These are phyloP conservation scores for Flexamia atlantica DNA, from an alignment of 2,888 invertebrate genomes.

Conservation along the genomic window DNA sequence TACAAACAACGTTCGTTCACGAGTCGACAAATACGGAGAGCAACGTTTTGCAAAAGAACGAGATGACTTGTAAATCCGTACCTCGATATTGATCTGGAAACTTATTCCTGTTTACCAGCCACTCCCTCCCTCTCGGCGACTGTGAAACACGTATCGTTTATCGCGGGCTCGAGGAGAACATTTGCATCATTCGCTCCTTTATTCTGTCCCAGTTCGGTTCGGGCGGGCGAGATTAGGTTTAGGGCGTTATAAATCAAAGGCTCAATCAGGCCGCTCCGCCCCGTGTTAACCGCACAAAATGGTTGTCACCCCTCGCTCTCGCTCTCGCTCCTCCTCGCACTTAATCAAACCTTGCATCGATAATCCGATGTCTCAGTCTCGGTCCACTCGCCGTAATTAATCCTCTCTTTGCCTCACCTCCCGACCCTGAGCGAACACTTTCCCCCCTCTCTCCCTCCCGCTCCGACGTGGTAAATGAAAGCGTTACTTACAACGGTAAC, in stretches of 20 bases:
- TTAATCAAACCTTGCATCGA: constrained; percentile 43
- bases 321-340: constrained; percentile 14
- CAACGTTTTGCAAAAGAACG: constrained; percentile 19
- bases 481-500: too few relatives aligned
- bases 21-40: constrained; percentile 9
- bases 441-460: constrained; percentile 14
- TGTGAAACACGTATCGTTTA: constrained; percentile 45
- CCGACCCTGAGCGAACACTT: constrained; percentile 29
- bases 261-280: constrained; percentile 62
- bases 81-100: constrained; percentile 43
- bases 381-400: constrained; percentile 20
- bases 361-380: constrained; percentile 21
- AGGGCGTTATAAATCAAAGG: constrained; percentile 61
- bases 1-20: not conserved
- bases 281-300: constrained; percentile 63
- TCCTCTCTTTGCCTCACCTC: constrained; percentile 57
- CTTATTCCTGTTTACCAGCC: constrained; percentile 38
- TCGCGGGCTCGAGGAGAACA: constrained; percentile 31
- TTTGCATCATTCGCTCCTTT: constrained; percentile 58
- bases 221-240: constrained; percentile 59
- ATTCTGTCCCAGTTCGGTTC: constrained; percentile 51
- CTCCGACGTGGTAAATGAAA: too few relatives aligned
- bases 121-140: constrained; percentile 17
- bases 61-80: constrained; percentile 41
- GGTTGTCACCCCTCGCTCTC: constrained; percentile 62